Evolutionary conservation across 2,797 vertebrate species (phyloP), one percentile per base, ranked within the genome.

Genomic region (Melanotaenia nigrans): DNA sequence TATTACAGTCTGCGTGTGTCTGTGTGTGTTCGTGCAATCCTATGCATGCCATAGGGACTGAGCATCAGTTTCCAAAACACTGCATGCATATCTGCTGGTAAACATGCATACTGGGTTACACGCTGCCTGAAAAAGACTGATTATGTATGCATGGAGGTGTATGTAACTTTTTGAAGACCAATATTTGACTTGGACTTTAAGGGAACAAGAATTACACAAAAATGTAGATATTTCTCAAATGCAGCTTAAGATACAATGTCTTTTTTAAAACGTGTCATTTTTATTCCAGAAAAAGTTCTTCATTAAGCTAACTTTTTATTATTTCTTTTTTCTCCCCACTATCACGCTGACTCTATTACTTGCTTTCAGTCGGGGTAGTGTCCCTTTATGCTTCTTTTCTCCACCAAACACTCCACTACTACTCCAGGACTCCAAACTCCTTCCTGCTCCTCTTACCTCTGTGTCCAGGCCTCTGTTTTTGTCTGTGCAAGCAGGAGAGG

Each of bases 301-400:
- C 14, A 38, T 61, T 69, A 24, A 22, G 45, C 12, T 69, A 30
- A 16, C 5, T 72, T 55, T 20, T 65, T 82, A 94, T 6, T 75
- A 73, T 53, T 79, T 91, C 81, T 90, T 74, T 11, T 87, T 93
- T 47, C 88, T 81, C 16, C 79, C 54, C 24, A 87, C 83, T 49
- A 79, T 61, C 1, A 88, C 66, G 4, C 77, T 77, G 51, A 92
- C 76, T 35, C 91, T 91, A 55, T 65, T 57, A 0, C 60, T 58
- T 9, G 72, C 45, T 74, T 78, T 82, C n/a, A 94, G 86, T 22
- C 75, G 89, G 0, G 92, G 89, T 0, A 93, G 76, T 8, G 61
- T 51, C 0, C 91, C 71, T 1, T 61, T n/a, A 0, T 76, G 83
- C 68, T 22, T 73, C 47, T 84, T 75, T 81, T 51, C 4, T 42